phyloP scores from a whole-genome alignment of 2,888 invertebrate species.

The Epistrophe eligans region DNA sequence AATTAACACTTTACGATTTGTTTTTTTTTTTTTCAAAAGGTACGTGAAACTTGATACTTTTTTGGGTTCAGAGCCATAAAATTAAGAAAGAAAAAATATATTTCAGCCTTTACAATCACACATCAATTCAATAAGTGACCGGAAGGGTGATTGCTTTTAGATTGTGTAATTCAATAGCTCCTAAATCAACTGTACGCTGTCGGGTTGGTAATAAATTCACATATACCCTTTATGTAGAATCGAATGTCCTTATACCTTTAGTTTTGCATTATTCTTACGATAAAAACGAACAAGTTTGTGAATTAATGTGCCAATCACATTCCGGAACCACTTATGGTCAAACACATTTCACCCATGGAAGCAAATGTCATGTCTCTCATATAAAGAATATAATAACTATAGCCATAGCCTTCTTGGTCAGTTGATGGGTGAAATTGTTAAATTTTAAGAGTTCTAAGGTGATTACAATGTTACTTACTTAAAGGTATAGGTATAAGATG shows the following conservation, averaged over 20 bases:
- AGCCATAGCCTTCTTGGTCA: slow-evolving; percentile 58
- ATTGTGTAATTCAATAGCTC: slow-evolving; percentile 57
- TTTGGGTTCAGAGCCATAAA: slow-evolving; percentile 36
- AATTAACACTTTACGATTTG: slow-evolving; percentile 71
- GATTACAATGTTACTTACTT: slow-evolving; percentile 1
- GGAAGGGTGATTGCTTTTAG: slow-evolving; percentile 53
- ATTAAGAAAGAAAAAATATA: slow-evolving; percentile 8
- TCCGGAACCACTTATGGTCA: slow-evolving; percentile 67
- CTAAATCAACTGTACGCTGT: slow-evolving; percentile 52
- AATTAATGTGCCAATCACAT: slow-evolving; percentile 71
- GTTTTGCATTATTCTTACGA: background rate
- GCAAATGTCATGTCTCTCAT: slow-evolving; percentile 62
- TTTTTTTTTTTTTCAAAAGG: background rate
- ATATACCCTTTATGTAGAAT: background rate
- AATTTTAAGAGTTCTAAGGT: slow-evolving; percentile 30
- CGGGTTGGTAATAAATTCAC: slow-evolving; percentile 56
- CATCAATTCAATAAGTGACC: slow-evolving; percentile 64
- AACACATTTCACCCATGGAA: slow-evolving; percentile 54
- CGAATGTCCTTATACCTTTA: background rate
- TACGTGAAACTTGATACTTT: slow-evolving; percentile 63
- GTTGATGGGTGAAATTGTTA: slow-evolving; percentile 38
- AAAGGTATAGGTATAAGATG: too few relatives aligned
- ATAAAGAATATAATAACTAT: background rate
- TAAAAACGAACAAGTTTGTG: slow-evolving; percentile 43
- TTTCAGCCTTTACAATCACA: slow-evolving; percentile 35